Evolutionary conservation across 2,113 vertebrate genomes (phyloP).

Genomic region (Arizona elegans): DNA sequence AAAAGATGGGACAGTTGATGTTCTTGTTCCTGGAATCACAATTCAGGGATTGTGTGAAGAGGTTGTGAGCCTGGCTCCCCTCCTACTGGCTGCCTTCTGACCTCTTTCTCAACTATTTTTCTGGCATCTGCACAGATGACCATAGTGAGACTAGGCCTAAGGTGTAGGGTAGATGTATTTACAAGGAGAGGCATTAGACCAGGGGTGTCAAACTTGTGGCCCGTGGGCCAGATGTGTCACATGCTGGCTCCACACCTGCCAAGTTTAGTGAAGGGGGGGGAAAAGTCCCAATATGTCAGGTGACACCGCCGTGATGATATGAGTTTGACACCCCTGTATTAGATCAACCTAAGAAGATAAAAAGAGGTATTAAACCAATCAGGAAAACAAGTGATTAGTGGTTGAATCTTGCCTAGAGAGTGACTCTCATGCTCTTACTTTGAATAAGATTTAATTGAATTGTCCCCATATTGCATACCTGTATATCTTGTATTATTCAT

Average conservation of each 20-base stretch:
- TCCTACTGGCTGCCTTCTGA: background rate
- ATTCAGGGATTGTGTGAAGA: background rate
- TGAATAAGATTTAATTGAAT: background rate
- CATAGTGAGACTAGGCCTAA: background rate
- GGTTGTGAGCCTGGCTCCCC: background rate
- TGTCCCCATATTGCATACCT: background rate
- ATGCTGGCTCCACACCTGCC: too few species aligned
- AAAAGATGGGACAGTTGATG: background rate
- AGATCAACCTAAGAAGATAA: too few species aligned
- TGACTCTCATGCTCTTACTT: background rate
- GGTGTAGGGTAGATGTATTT: background rate
- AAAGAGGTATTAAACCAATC: background rate
- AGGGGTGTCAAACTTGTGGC: too few species aligned
- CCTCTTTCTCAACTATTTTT: background rate
- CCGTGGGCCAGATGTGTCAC: too few species aligned
- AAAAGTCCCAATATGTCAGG: too few species aligned
- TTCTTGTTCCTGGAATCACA: background rate
- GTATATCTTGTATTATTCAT: background rate
- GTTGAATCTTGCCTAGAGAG: background rate
- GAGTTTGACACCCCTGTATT: too few species aligned
- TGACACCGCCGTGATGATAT: too few species aligned
- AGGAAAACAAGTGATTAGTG: background rate
- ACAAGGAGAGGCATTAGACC: background rate
- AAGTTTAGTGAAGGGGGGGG: too few species aligned
- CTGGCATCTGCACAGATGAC: background rate